Percentiles rank a stretch among this genome's conserved stretches.
phyloP scores from a whole-genome alignment of 2,797 vertebrate species.

The Nannoperca australis region DNA sequence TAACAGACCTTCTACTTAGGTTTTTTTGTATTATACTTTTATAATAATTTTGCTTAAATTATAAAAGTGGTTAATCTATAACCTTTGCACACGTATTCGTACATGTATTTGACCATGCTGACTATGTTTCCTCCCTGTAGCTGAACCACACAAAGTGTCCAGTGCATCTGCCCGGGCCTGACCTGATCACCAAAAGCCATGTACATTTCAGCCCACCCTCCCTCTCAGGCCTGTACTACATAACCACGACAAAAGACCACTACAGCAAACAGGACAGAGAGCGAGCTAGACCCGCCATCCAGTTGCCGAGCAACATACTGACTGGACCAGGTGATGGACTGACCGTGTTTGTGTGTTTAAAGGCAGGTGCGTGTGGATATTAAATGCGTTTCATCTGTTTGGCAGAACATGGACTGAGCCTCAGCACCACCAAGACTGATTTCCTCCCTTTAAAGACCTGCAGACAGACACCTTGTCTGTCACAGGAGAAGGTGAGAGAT shows the following conservation, averaged over 20 bases:
- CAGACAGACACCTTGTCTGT: conserved; percentile 21
- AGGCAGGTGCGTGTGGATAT: neutral
- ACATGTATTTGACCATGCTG: neutral
- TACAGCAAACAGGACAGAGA: conserved; percentile 21
- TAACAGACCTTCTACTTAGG: neutral
- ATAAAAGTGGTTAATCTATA: neutral
- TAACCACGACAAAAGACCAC: conserved; percentile 54
- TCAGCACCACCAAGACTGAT: conserved; percentile 55
- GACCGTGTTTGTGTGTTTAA: conserved; percentile 3
- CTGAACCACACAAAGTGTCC: conserved; percentile 8
- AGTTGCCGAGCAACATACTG: conserved; percentile 44
- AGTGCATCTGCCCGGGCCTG: conserved; percentile 5
- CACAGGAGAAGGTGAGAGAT: conserved; percentile 38
- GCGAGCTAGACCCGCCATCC: conserved; percentile 6
- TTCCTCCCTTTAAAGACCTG: conserved; percentile 30
- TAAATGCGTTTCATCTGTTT: conserved; percentile 25
- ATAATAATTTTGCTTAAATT: neutral
- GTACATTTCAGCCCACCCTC: conserved; percentile 46
- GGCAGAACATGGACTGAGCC: conserved; percentile 41
- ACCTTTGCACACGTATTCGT: neutral
- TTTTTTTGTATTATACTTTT: neutral
- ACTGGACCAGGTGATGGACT: conserved; percentile 55
- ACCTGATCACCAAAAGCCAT: conserved; percentile 64
- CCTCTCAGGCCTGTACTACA: conserved; percentile 48
- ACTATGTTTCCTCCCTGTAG: neutral